Evolutionary conservation across 1,140 invertebrate species (phyloP), one percentile per base, ranked within the genome.

Genomic region (Trachymyrmex septentrionalis): DNA sequence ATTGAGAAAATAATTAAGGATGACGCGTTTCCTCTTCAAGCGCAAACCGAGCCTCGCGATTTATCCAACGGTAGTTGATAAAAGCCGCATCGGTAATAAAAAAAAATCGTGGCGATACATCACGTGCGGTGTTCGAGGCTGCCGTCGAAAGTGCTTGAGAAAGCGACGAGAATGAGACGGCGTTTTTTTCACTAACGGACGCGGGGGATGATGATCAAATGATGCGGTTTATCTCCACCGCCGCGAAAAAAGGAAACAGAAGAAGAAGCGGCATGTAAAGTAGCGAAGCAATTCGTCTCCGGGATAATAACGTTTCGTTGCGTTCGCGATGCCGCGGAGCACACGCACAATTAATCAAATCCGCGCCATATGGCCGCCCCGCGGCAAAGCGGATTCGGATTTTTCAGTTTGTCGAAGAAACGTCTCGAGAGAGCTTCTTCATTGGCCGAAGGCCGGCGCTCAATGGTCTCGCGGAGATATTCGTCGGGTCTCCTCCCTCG

Each of bases 331-430:
- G 87, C 81, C 61, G 88, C 84, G 85, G 59, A 16, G 30, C 80
- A 82, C 63, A 34, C 64, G 64, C 55, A 72, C 69, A 72, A 91
- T 91, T 91, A 91, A 91, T 91, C 90, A 91, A 91, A 88, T 88
- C 86, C 73, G 71, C 87, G 90, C 90, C 90, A 91, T 91, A 91
- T 91, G 90, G 89, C 73, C 88, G 81, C 53, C 73, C 84, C 85
- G 55, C 61, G 64, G 82, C 85, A 55, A 86, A 78, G 86, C 57
- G 81, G 88, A 61, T 80, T 76, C 77, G 21, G 76, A 76, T 90
- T 89, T 89, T 87, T 67, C 85, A 55, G 57, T 78, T 77, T 85
- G 55, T 55, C 71, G 85, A 80, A 80, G 75, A 80, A 84, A 78
- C 76, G 77, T 84, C 69, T 64, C 85, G 66, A 50, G 66, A 50